Conservation (phyloP, 1,140 invertebrate genomes). For the Eumeta japonica region DNA sequence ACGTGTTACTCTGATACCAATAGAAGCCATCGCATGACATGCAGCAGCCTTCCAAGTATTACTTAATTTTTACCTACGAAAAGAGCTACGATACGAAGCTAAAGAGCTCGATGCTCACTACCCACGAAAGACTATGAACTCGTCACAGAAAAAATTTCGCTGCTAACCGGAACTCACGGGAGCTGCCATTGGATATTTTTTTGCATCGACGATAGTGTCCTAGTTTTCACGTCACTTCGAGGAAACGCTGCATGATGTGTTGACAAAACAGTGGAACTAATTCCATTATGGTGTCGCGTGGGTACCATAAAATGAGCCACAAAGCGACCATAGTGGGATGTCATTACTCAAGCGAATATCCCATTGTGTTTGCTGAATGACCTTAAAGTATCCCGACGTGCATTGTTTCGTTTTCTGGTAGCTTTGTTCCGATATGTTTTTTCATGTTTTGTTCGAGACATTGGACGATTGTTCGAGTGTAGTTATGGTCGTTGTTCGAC, state of each 20-base stretch:
- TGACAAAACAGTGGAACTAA: conserved; percentile 52
- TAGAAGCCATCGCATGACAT: too few relatives aligned
- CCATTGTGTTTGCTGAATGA: conserved; percentile 43
- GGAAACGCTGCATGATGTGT: too few relatives aligned
- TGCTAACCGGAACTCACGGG: too few relatives aligned
- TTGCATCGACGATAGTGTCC: conserved; percentile 21
- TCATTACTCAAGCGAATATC: conserved; percentile 39
- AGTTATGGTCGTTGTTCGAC: conserved; percentile 34
- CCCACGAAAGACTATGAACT: too few relatives aligned
- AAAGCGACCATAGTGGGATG: conserved; percentile 33
- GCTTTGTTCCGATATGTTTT: conserved; percentile 41
- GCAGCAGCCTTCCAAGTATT: too few relatives aligned
- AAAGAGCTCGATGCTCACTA: too few relatives aligned
- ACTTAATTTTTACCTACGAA: too few relatives aligned
- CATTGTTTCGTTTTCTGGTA: conserved; percentile 37
- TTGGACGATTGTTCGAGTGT: conserved; percentile 52
- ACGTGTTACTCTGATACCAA: too few relatives aligned
- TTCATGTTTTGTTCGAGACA: too few relatives aligned
- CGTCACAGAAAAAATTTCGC: too few relatives aligned
- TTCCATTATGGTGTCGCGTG: conserved; percentile 50
- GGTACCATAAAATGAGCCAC: conserved; percentile 46
- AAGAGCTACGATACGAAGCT: too few relatives aligned
- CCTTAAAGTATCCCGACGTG: conserved; percentile 26
- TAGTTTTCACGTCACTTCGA: conserved; percentile 35
- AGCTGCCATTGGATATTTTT: too few relatives aligned